Conservation (phyloP, 2,797 vertebrate genomes). For the Phrynocephalus forsythii region DNA sequence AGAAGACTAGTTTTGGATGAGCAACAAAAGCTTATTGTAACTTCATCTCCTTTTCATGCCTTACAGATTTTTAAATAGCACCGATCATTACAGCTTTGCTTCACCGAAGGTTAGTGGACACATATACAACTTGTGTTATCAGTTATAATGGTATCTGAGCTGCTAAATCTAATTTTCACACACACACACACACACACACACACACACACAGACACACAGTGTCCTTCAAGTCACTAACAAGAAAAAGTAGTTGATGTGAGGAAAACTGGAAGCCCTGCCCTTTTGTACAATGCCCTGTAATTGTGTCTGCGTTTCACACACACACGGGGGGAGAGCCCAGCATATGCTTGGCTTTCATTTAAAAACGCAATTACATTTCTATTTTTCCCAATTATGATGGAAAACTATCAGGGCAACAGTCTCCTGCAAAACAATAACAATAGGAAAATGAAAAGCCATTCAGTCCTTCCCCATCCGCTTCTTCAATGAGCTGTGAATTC, state of each 20-base stretch:
- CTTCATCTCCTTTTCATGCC: neutral
- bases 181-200: neutral
- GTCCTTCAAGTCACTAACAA: slow-evolving; percentile 12
- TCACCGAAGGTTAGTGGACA: neutral
- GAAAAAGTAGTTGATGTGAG: neutral
- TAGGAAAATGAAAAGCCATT: neutral
- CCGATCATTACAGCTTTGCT: neutral
- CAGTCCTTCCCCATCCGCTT: slow-evolving; percentile 30
- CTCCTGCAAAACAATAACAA: slow-evolving; percentile 56
- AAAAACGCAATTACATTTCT: slow-evolving; percentile 46
- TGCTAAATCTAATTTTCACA: slow-evolving; percentile 1
- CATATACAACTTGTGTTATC: slow-evolving; percentile 11
- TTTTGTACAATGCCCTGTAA: slow-evolving; percentile 19
- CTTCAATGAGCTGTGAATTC: slow-evolving; percentile 53
- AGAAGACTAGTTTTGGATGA: neutral
- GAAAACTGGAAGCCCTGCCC: slow-evolving; percentile 9
- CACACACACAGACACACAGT: neutral
- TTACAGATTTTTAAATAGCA: slow-evolving; percentile 20
- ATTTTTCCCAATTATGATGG: slow-evolving; percentile 7
- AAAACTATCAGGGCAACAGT: slow-evolving; percentile 53
- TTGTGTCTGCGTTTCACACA: neutral
- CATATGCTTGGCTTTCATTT: slow-evolving; percentile 52
- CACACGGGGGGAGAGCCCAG: neutral
- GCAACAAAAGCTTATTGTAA: neutral
- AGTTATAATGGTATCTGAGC: slow-evolving; percentile 25